Base-by-base conservation (phyloP, 2,888 invertebrate genomes). In the Punctoribates punctum region DNA sequence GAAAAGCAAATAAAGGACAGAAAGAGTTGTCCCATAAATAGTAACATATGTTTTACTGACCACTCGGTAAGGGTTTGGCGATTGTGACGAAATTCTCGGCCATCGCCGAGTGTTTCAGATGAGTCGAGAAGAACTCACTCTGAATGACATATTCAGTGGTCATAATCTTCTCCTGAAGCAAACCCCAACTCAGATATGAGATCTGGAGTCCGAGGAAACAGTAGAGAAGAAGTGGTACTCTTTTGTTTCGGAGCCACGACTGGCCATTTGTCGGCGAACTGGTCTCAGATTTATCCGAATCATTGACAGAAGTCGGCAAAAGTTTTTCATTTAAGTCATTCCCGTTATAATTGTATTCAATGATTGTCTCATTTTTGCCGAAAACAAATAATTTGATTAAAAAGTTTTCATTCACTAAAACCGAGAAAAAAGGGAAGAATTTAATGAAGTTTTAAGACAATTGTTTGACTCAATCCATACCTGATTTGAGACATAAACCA, bases 151-250 rank as follows among this genome's bases (percentile, higher is more conserved):
- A 81, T 25, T 79, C 77, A 57, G 78, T 89, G 0, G 98, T 98
- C 94, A 99, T 98, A 77, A 99, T 94, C 86, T 96, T 94, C 85
- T 99, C 99, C 85, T 99, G 98, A 78, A 99, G 86, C 78, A 97
- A 88, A 8, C 98, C 98, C 97, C 97, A 98, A 77, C 94, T 91
- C 34, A 97, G 87, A 83, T 96, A 97, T 54, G 95, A 91, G 6
- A 89, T 87, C 88, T 96, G 94, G 13, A 98, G 87, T 0, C 97
- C 96, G 13, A 88, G 84, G 83, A 94, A 93, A 84, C 96, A 97
- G 84, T 92, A 90, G 0, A 88, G 73, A 3, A 57, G 11, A 57
- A 57, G 57, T 20, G 23, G 6, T 20, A 23, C 23, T 23, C 57
- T 20, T 57, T n/a, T 13, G 57, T 20, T 23, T 20, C 57, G 3